phyloP scores from a whole-genome alignment of 37 sponge, comb jelly and placozoan genomes.

The Bolinopsis microptera region DNA sequence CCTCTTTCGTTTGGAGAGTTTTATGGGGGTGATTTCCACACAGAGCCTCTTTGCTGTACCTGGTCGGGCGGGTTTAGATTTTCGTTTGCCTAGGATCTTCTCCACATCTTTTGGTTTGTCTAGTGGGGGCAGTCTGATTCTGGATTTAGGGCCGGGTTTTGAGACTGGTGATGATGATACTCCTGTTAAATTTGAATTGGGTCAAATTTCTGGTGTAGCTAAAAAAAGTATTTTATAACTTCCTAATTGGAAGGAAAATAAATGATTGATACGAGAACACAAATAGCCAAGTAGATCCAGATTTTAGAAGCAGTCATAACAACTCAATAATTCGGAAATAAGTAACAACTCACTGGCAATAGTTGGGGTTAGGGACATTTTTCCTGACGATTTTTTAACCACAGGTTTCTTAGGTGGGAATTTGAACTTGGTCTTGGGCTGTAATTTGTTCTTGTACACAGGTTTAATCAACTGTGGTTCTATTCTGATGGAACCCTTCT shows the following conservation, averaged over 20 bases:
- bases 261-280: too few relatives aligned
- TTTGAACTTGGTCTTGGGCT: constrained; percentile 51
- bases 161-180: not conserved
- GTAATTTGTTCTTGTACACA: constrained; percentile 35
- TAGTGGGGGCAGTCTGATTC: not conserved
- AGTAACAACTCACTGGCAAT: not conserved
- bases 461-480: not conserved
- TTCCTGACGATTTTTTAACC: constrained; percentile 2
- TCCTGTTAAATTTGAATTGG: not conserved
- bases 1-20: constrained; percentile 27
- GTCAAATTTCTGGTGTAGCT: too few relatives aligned
- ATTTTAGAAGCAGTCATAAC: too few relatives aligned
- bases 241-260: too few relatives aligned
- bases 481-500: constrained; percentile 43
- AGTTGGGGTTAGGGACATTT: not conserved
- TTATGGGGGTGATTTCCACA: constrained; percentile 34
- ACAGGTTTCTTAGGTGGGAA: constrained; percentile 44
- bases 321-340: too few relatives aligned
- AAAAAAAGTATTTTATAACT: too few relatives aligned
- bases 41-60: constrained; percentile 1
- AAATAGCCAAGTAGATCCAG: too few relatives aligned
- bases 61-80: not conserved
- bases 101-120: not conserved
- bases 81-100: constrained; percentile 40
- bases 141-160: not conserved